Evolutionary conservation across 2,888 invertebrate genomes (phyloP), one percentile per base, ranked within the genome.

Genomic region (Apotomis turbidana): DNA sequence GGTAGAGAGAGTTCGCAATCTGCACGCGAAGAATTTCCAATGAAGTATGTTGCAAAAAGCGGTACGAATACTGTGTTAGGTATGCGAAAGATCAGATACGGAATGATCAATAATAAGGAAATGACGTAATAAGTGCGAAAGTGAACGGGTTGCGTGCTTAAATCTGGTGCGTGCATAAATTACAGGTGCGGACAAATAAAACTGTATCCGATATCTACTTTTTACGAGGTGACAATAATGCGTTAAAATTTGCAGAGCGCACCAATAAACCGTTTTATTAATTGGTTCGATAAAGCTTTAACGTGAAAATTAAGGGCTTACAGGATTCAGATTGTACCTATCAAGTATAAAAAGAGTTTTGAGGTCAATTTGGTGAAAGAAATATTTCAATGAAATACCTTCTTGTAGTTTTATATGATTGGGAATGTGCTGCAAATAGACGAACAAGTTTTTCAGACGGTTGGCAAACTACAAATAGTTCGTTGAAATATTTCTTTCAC

Each of bases 21-120:
- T 74, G 80, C 89, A 90, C 90, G 89, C 91, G 79, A 87, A 80
- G 84, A 88, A 88, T 90, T 90, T 90, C 89, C 87, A 89, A 87
- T 87, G 87, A 87, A 86, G 85, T 83, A 87, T 85, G 83, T 85
- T 78, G 82, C 82, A 85, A 85, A 85, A 82, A 81, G 78, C 75
- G 73, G 76, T 76, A 75, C 77, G 75, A 75, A 67, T 71, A 41
- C 41, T 41, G 49, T 51, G 41, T 63, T 10, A 38, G 75, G 76
- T 74, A 75, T 74, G 70, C 74, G 77, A 78, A 79, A 84, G 82
- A 85, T 85, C 78, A 76, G 77, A 81, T 73, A 79, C 74, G 61
- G 80, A 80, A 80, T 78, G 74, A 78, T 77, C 80, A 76, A 76
- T 78, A 80, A 80, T 80, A 80, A 81, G 86, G 86, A 88, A 86